These are phyloP conservation scores for Drosophila hydei DNA, from an alignment of 1,140 invertebrate genomes.

Conservation along the genomic window DNA sequence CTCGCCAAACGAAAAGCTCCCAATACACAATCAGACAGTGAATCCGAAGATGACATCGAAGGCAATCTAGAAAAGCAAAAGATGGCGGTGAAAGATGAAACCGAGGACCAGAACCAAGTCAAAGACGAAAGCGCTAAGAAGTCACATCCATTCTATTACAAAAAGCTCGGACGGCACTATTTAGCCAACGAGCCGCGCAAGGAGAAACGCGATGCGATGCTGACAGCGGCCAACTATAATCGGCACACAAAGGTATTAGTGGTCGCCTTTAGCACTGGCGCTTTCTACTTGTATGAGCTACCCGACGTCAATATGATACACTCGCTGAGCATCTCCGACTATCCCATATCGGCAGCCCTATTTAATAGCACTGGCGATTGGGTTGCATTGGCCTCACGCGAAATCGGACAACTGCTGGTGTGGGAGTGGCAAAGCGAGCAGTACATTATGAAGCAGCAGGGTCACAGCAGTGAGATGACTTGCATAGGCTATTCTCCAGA, in stretches of 20 bases:
- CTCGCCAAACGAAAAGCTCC: constrained; percentile 26
- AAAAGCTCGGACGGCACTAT: constrained; percentile 89
- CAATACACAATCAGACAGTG: constrained; percentile 59
- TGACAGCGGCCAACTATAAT: constrained; percentile 93
- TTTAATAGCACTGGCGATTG: constrained; percentile 96
- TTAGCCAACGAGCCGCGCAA: constrained; percentile 89
- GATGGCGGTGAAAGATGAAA: constrained; percentile 83
- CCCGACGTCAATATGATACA: constrained; percentile 96
- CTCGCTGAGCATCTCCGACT: constrained; percentile 93
- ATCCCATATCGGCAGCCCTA: constrained; percentile 91
- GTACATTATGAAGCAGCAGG: constrained; percentile 99
- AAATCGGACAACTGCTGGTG: constrained; percentile 95
- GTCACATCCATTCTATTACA: constrained; percentile 87
- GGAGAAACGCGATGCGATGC: constrained; percentile 85
- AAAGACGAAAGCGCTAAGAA: constrained; percentile 71
- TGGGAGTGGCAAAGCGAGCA: constrained; percentile 99
- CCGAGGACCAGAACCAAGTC: constrained; percentile 79
- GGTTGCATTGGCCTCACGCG: constrained; percentile 94
- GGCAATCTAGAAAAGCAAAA: constrained; percentile 85
- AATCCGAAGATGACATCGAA: constrained; percentile 87
- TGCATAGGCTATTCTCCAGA: constrained; percentile 96
- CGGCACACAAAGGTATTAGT: constrained; percentile 91
- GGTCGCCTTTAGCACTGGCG: constrained; percentile 91
- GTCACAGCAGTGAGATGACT: constrained; percentile 95
- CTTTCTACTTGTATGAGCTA: constrained; percentile 96